Base-by-base conservation (phyloP, 23 tunicate species). In the Phallusia fumigata region DNA sequence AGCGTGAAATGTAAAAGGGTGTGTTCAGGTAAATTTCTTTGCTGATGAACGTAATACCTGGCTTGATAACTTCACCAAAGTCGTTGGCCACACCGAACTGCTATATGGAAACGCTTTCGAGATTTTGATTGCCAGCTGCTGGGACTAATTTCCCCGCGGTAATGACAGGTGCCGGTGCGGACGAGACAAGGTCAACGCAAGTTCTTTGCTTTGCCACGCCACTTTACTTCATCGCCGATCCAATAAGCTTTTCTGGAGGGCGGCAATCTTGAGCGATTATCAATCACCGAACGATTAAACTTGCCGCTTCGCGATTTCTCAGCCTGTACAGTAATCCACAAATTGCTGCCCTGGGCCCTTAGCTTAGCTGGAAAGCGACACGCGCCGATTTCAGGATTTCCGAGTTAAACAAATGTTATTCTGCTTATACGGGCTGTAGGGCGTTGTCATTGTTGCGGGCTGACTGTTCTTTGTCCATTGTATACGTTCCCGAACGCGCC, bases 131-230 rank as follows among this genome's bases (percentile, higher is more conserved):
- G 16, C 69, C 28, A 24, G 69, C 69, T 58, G 69, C 26, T 24
- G 16, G 15, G 69, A 58, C 28, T 58, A 58, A 58, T 58, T 58
- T 58, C 69, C 69, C 47, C 28, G 28, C 69, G 26, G 69, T 58
- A 58, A 58, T 58, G 15, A 58, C 69, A 58, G 69, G 69, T 58
- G 69, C 28, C 69, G 13, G 28, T 21, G 69, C 69, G 69, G 69
- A 58, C 69, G 69, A 22, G 69, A 6, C 69, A 13, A 58, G 69
- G 69, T 58, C 69, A 58, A 16, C 69, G 15, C 28, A 58, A 58
- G 69, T 58, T 58, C 69, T 58, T 58, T 58, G 16, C 69, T 58
- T 58, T 58, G 69, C 69, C 69, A 58, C 69, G 69, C 15, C 69
- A 58, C 69, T 58, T n/a, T 40, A 40, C 47, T 40, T 40, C 47